These are phyloP conservation scores for Seriola dumerili DNA, from an alignment of 2,113 vertebrate species.

Conservation along the genomic window DNA sequence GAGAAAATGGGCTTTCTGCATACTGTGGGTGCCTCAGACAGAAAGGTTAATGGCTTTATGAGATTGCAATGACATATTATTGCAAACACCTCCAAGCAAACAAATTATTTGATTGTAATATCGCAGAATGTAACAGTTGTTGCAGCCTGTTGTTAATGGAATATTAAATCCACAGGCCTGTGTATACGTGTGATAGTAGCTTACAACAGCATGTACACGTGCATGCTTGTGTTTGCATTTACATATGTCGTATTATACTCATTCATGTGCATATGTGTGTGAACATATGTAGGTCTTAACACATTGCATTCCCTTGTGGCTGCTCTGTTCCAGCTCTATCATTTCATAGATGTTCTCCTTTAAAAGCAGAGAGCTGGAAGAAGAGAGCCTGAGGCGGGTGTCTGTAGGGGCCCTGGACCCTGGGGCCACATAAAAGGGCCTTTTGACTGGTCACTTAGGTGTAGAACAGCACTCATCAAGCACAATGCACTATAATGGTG, in stretches of 20 bases:
- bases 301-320: not conserved
- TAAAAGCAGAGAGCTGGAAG: not conserved
- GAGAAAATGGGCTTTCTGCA: conserved; percentile 55
- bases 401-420: conserved; percentile 34
- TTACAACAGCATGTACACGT: not conserved
- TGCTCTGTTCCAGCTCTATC: not conserved
- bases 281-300: not conserved
- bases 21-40: conserved; percentile 32
- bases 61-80: conserved; percentile 65
- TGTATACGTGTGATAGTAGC: conserved; percentile 14
- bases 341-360: conserved; percentile 1
- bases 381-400: not conserved
- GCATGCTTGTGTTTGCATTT: not conserved
- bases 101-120: conserved; percentile 63
- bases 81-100: conserved; percentile 68
- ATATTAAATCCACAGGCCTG: conserved; percentile 43
- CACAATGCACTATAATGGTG: not conserved
- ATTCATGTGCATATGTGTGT: not conserved
- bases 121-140: conserved; percentile 25
- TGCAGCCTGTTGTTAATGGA: conserved; percentile 48
- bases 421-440: conserved; percentile 56
- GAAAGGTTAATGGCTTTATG: conserved; percentile 73
- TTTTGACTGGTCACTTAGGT: conserved; percentile 65
- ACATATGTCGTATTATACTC: not conserved
- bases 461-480: conserved; percentile 54